Conservation (phyloP, 2,113 vertebrate species). For the Dromaius novaehollandiae region DNA sequence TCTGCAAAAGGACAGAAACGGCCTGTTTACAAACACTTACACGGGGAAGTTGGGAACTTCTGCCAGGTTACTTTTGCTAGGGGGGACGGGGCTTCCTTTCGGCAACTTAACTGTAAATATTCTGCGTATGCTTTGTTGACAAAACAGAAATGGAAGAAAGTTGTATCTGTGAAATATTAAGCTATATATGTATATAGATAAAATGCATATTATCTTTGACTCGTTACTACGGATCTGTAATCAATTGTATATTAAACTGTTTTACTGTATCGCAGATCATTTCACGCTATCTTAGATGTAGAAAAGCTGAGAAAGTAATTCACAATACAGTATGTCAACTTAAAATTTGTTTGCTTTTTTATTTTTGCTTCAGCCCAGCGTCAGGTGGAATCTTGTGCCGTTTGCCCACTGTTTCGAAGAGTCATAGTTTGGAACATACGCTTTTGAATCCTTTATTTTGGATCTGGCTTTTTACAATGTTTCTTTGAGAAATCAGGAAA, state of each 20-base stretch:
- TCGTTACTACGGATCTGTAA: conserved; percentile 51
- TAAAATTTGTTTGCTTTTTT: conserved; percentile 36
- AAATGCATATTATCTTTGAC: not conserved
- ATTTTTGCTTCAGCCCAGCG: conserved; percentile 34
- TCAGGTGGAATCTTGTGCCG: not conserved
- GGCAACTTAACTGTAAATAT: conserved; percentile 42
- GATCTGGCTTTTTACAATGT: not conserved
- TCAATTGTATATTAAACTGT: conserved; percentile 52
- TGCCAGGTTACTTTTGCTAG: not conserved
- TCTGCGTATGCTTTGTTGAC: conserved; percentile 28
- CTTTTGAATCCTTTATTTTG: not conserved
- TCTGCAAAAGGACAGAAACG: not conserved
- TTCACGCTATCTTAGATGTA: conserved; percentile 38
- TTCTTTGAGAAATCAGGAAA: not conserved
- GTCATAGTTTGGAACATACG: not conserved
- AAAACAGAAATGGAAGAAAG: conserved; percentile 17
- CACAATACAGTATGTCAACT: conserved; percentile 70
- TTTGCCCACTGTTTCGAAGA: not conserved
- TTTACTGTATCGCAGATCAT: conserved; percentile 43
- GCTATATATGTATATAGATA: conserved; percentile 59
- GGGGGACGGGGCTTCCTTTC: not conserved
- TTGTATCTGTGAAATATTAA: conserved; percentile 54
- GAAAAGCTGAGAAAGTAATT: conserved; percentile 55
- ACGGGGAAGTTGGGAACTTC: not conserved
- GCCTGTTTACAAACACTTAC: conserved; percentile 10